phyloP scores from a whole-genome alignment of 1,140 invertebrate genomes.

The Campoletis sonorensis region DNA sequence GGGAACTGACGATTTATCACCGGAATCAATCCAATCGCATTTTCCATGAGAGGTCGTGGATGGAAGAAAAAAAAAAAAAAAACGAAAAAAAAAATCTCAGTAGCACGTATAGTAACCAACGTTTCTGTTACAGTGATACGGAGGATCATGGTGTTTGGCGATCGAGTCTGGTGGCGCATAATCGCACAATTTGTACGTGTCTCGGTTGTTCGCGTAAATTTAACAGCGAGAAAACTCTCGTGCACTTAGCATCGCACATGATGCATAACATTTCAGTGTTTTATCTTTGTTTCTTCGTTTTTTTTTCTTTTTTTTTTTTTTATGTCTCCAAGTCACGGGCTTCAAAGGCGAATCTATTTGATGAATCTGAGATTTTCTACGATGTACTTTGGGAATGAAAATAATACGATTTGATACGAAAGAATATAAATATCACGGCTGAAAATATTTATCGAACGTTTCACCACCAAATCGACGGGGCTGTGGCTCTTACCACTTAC shows the following conservation, averaged over 20 bases:
- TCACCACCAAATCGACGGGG: no score
- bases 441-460: no score
- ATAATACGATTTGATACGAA: no score
- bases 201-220: conserved; percentile 32
- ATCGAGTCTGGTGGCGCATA: conserved; percentile 61
- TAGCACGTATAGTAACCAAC: conserved; percentile 6
- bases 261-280: conserved; percentile 4
- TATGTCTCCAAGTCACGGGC: no score
- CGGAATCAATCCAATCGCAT: conserved; percentile 65
- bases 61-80: conserved; percentile 37
- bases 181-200: conserved; percentile 67
- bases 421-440: no score
- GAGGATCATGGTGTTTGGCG: conserved; percentile 29
- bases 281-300: neutral
- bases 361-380: no score
- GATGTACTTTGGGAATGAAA: no score
- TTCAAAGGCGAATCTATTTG: no score
- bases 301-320: no score
- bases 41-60: conserved; percentile 50
- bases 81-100: conserved; percentile 41
- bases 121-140: conserved; percentile 14
- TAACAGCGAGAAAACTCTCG: neutral
- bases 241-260: neutral
- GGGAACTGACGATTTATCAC: conserved; percentile 60
- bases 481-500: no score